Evolutionary conservation across 2,888 invertebrate species (phyloP).

Genomic region (Philopedon plagiatum): DNA sequence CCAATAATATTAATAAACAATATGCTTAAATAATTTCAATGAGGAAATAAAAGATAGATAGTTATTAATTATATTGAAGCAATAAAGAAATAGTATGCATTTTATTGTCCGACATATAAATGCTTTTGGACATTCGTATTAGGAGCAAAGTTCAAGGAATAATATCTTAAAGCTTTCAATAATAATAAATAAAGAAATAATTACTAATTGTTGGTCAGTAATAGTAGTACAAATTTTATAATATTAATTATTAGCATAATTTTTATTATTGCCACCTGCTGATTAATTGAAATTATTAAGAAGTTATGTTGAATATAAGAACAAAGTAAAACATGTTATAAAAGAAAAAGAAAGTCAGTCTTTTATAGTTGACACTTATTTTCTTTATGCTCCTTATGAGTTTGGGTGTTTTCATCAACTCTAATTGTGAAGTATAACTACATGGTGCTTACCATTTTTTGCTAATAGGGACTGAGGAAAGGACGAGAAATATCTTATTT

Average conservation of each 20-base stretch:
- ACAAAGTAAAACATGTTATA: too few relatives aligned
- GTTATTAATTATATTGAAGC: conserved; percentile 11
- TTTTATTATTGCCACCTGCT: not conserved
- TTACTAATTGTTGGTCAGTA: not conserved
- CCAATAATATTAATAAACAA: conserved; percentile 9
- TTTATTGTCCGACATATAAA: conserved; percentile 18
- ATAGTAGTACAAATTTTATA: not conserved
- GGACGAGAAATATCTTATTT: too few relatives aligned
- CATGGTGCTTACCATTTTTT: too few relatives aligned
- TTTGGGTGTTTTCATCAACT: too few relatives aligned
- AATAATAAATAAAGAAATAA: conserved; percentile 27
- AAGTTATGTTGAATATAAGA: too few relatives aligned
- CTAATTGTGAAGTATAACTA: too few relatives aligned
- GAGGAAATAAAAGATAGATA: conserved; percentile 24
- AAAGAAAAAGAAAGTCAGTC: too few relatives aligned
- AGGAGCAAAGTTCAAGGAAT: conserved; percentile 33
- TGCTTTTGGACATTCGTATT: conserved; percentile 20
- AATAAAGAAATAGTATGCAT: conserved; percentile 28
- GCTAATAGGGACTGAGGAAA: too few relatives aligned
- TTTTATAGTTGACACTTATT: too few relatives aligned
- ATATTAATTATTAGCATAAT: not conserved
- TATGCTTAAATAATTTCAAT: conserved; percentile 10
- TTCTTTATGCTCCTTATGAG: too few relatives aligned
- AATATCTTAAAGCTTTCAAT: conserved; percentile 11
- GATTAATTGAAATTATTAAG: too few relatives aligned